phyloP scores from a whole-genome alignment of 2,888 invertebrate species.

The Leptarthrus brevirostris region DNA sequence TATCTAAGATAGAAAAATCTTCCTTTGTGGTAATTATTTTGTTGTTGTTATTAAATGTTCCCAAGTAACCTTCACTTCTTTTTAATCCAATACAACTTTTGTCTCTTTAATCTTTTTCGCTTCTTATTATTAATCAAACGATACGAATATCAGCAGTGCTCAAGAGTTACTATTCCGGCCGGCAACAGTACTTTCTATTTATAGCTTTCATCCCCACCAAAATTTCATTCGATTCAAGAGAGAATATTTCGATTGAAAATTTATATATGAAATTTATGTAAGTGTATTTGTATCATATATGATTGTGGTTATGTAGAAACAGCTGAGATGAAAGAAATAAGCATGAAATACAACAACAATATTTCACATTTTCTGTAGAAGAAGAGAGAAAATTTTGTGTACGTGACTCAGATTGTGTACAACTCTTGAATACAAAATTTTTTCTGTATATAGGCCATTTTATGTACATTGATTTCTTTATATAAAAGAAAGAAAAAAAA shows the following conservation, averaged over 20 bases:
- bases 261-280: background rate
- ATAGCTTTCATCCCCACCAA: conserved; percentile 56
- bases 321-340: conserved; percentile 35
- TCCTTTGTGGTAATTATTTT: background rate
- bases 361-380: background rate
- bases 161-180: conserved; percentile 67
- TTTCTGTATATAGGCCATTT: background rate
- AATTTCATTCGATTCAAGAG: conserved; percentile 4
- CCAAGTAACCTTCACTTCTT: conserved; percentile 15
- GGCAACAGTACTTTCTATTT: conserved; percentile 62
- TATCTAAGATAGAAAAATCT: conserved; percentile 9
- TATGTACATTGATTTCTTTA: background rate
- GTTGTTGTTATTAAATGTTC: background rate
- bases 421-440: conserved; percentile 7
- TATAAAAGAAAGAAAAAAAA: too few species aligned
- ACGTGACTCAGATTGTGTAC: conserved; percentile 36
- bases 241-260: conserved; percentile 6
- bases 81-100: background rate
- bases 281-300: background rate
- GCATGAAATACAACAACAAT: conserved; percentile 6
- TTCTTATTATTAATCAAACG: conserved; percentile 51
- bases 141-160: conserved; percentile 62
- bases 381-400: conserved; percentile 35
- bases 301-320: background rate
- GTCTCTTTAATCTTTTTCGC: background rate